Conservation (phyloP, 2,888 invertebrate genomes). For the Oegoconia quadripuncta region DNA sequence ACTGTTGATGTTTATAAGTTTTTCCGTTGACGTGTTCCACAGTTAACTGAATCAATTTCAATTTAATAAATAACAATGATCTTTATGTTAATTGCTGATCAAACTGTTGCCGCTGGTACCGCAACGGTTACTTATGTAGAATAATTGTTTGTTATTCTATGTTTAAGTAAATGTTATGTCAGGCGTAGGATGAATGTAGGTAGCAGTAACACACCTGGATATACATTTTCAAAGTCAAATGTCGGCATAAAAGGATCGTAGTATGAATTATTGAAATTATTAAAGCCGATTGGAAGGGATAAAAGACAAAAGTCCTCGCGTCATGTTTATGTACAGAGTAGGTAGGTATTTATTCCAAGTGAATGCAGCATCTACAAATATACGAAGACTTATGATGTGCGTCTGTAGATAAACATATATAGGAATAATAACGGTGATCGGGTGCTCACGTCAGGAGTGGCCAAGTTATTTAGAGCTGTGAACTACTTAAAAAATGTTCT, state of each 20-base stretch:
- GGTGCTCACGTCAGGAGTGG: no score
- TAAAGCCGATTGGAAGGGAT: constrained; percentile 24
- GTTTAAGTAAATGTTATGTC: constrained; percentile 15
- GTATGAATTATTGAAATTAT: constrained; percentile 44
- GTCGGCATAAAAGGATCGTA: constrained; percentile 27
- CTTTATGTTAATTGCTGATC: constrained; percentile 25
- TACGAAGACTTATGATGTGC: no score
- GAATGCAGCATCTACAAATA: no score
- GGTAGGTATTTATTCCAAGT: constrained; percentile 5
- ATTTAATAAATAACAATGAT: constrained; percentile 28
- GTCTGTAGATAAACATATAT: no score
- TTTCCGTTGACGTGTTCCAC: constrained; percentile 24
- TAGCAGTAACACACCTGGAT: constrained; percentile 44
- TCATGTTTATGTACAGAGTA: constrained; percentile 20
- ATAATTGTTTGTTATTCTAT: constrained; percentile 21
- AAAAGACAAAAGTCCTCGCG: constrained; percentile 24
- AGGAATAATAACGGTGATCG: no score
- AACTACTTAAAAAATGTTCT: no score
- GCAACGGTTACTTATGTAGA: constrained; percentile 9
- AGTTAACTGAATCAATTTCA: constrained; percentile 29
- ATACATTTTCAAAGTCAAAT: constrained; percentile 58
- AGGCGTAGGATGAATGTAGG: constrained; percentile 8
- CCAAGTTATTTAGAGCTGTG: no score
- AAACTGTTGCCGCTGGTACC: constrained; percentile 3
- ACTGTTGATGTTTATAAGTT: no score